These are phyloP conservation scores for Urocitellus parryii DNA, from an alignment of 2,113 vertebrate species.

Conservation along the genomic window DNA sequence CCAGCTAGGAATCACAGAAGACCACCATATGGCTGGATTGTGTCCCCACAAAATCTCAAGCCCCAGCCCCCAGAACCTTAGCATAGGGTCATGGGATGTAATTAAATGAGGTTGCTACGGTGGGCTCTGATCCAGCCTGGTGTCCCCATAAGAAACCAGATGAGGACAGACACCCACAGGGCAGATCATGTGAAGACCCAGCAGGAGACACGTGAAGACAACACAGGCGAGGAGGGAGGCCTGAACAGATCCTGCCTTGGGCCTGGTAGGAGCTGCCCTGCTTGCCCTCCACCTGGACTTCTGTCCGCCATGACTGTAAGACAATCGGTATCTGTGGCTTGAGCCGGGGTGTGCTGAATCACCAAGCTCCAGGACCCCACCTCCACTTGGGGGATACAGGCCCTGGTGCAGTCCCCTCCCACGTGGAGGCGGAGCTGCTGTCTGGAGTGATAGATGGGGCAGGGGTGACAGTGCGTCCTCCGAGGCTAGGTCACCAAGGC, in stretches of 20 bases:
- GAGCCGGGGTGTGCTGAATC: accelerated
- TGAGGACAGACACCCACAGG: neutral
- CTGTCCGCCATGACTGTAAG: neutral
- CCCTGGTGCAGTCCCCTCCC: neutral
- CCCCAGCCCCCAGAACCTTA: neutral
- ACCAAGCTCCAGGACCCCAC: neutral
- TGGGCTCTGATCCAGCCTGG: neutral
- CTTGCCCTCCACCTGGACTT: neutral
- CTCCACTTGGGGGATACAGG: neutral
- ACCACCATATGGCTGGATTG: neutral
- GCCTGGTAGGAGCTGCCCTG: neutral
- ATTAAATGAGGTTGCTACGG: neutral
- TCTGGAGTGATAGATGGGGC: neutral
- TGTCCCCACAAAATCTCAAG: neutral
- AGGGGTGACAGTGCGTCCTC: neutral
- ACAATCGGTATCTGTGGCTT: neutral
- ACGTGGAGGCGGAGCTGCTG: neutral
- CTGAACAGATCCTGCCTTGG: neutral
- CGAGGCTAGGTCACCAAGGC: neutral
- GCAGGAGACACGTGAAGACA: too few relatives aligned
- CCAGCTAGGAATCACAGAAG: neutral
- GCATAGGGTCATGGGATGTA: too few relatives aligned
- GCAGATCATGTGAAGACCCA: neutral
- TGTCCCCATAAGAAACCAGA: neutral
- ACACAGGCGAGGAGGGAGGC: neutral